Base-by-base conservation (phyloP, 30 jellyfish, hydroid and myxozoan species). In the Sanderia malayensis region DNA sequence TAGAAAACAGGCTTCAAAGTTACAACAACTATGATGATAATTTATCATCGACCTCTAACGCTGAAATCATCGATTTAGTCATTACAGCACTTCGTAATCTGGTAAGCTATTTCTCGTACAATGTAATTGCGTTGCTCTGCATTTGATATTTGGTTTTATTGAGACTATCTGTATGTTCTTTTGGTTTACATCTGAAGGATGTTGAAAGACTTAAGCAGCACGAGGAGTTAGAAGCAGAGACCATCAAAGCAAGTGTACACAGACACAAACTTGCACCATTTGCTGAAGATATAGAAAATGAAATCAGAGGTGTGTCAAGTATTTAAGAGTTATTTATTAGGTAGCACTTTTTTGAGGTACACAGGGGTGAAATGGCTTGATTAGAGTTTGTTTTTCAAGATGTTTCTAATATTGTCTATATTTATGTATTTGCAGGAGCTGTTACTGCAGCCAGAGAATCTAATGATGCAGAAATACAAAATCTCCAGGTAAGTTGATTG, bases 361-460 rank as follows among this genome's bases (percentile, higher is more conserved):
- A n/a, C n/a, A n/a, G n/a, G n/a, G n/a, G n/a, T n/a, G n/a, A n/a
- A n/a, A n/a, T n/a, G n/a, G n/a, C n/a, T n/a, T n/a, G n/a, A n/a
- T n/a, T n/a, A n/a, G n/a, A n/a, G n/a, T n/a, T n/a, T n/a, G n/a
- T n/a, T n/a, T n/a, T n/a, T n/a, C n/a, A n/a, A n/a, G n/a, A n/a
- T n/a, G n/a, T n/a, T 29, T 17, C 29, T 29, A 20, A 22, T 13
- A 17, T 1, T 7, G 3, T 30, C n/a, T 15, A 2, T 10, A 0
- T n/a, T 2, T 52, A 21, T 21, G 22, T 33, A n/a, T 60, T 61
- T 71, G 34, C 74, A 86, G 96, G 58, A 44, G 96, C 96, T 55
- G 96, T 86, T 25, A 59, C 71, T 3, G 59, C 93, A 10, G 96
- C 96, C 13, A 77, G 93, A 41, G 68, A 86, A 34, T 86, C 96